Percentiles rank a stretch among this genome's conserved stretches.
These are phyloP conservation scores for Coptotermes formosanus DNA, from an alignment of 1,140 invertebrate species.

Conservation along the genomic window DNA sequence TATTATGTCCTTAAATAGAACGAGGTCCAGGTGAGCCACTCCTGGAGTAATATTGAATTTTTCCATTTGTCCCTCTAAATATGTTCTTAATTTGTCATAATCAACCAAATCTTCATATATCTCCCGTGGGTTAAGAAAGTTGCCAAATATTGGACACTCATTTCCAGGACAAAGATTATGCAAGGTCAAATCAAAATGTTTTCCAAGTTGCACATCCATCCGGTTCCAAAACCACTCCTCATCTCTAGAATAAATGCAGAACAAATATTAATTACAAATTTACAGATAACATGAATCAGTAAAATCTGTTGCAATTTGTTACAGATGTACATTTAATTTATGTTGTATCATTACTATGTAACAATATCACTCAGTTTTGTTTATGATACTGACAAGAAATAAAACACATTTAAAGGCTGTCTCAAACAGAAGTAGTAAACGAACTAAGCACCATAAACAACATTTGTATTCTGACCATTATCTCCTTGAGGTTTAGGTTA, in stretches of 20 bases:
- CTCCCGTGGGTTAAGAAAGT: constrained; percentile 70
- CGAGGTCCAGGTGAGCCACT: constrained; percentile 72
- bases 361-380: too few species aligned
- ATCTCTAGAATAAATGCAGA: constrained; percentile 54
- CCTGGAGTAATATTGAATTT: constrained; percentile 78
- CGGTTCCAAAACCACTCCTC: constrained; percentile 70
- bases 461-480: too few species aligned
- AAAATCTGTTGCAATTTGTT: neutral
- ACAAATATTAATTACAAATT: neutral
- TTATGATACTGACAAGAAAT: too few species aligned
- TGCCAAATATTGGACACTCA: constrained; percentile 70
- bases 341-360: too few species aligned
- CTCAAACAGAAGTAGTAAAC: too few species aligned
- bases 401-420: too few species aligned
- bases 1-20: constrained; percentile 80
- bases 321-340: too few species aligned
- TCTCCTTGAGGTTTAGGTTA: too few species aligned
- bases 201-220: constrained; percentile 68
- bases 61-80: constrained; percentile 66
- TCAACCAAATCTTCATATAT: constrained; percentile 76
- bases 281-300: too few species aligned
- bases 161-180: constrained; percentile 76
- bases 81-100: constrained; percentile 57
- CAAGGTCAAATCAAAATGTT: constrained; percentile 74
- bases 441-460: too few species aligned